Evolutionary conservation across 2,113 vertebrate genomes (phyloP).

Genomic region (Crypturellus undulatus): DNA sequence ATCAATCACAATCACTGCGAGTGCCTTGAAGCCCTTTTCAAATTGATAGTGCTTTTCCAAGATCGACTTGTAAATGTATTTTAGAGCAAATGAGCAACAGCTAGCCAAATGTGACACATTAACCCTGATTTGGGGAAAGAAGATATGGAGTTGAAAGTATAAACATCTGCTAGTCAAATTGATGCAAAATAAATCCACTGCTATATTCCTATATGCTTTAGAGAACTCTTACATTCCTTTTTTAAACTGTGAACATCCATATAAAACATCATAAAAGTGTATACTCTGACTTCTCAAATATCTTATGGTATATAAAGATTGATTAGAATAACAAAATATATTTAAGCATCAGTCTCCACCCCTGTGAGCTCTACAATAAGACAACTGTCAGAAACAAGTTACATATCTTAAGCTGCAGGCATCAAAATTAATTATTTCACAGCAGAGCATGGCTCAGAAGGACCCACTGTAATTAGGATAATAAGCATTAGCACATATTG

Average conservation of each 20-base stretch:
- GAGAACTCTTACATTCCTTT: not conserved
- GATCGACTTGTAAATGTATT: not conserved
- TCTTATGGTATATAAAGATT: conserved; percentile 13
- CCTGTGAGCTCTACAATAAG: conserved; percentile 37
- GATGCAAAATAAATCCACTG: not conserved
- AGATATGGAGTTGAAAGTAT: not conserved
- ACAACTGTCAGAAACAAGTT: conserved; percentile 40
- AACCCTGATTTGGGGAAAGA: not conserved
- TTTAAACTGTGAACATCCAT: not conserved
- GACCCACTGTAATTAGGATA: conserved; percentile 58
- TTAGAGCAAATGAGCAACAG: not conserved
- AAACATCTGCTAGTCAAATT: not conserved
- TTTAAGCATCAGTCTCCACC: conserved; percentile 25
- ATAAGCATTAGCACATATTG: conserved; percentile 35
- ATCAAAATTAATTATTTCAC: conserved; percentile 68
- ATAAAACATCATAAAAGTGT: conserved; percentile 2
- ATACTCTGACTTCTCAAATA: not conserved
- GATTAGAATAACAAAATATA: conserved; percentile 44
- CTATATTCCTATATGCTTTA: not conserved
- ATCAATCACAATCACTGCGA: not conserved
- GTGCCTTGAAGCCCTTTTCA: conserved; percentile 3
- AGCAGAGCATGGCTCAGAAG: conserved; percentile 50
- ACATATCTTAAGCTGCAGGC: conserved; percentile 47
- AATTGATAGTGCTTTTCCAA: conserved; percentile 12
- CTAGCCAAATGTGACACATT: not conserved